Evolutionary conservation across 2,888 invertebrate genomes (phyloP).

Genomic region (Drosophila glabriapex): DNA sequence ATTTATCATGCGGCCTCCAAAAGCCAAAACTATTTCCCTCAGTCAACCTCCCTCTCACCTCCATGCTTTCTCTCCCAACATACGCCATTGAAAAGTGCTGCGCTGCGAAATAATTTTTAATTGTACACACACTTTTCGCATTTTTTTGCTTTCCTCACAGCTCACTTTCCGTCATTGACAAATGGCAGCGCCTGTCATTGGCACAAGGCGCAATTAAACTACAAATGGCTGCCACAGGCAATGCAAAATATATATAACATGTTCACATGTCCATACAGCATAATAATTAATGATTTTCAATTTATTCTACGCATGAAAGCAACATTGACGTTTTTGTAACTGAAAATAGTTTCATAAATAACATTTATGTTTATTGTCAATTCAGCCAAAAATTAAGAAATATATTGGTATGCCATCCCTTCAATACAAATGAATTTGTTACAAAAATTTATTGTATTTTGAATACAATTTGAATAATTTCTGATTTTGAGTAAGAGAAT

Average conservation of each 20-base stretch:
- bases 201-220: conserved; percentile 5
- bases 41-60: background rate
- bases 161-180: conserved; percentile 13
- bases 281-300: conserved; percentile 11
- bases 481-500: background rate
- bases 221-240: conserved; percentile 19
- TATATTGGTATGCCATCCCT: background rate
- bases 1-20: conserved; percentile 28
- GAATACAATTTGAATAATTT: background rate
- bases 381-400: background rate
- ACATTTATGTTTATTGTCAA: background rate
- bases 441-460: background rate
- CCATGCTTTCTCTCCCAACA: background rate
- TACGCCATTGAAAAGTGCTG: conserved; percentile 1
- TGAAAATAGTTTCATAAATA: background rate
- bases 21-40: conserved; percentile 2
- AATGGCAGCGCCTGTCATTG: conserved; percentile 18
- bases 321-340: background rate
- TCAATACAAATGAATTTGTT: background rate
- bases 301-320: background rate
- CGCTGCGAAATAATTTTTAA: conserved; percentile 52
- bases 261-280: background rate
- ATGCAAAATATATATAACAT: conserved; percentile 14
- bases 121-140: conserved; percentile 40
- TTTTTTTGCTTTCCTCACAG: background rate